phyloP scores from a whole-genome alignment of 2,113 vertebrate genomes.

The Zingel zingel region DNA sequence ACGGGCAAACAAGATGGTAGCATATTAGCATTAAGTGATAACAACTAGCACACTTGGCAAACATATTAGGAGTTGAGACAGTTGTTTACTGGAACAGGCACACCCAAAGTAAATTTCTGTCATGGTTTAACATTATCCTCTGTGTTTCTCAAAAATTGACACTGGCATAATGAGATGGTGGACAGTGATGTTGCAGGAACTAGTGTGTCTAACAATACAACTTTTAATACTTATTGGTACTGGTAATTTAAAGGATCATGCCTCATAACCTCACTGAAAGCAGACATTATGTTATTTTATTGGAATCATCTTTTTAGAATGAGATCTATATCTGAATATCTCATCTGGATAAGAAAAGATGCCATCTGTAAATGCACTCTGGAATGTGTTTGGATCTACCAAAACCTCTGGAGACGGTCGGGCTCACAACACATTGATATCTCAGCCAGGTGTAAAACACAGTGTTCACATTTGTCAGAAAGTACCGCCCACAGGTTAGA shows the following conservation, averaged over 20 bases:
- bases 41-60: background rate
- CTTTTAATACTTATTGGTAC: background rate
- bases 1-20: background rate
- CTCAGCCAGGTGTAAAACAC: conserved; percentile 29
- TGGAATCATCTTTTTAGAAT: background rate
- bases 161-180: too few relatives aligned
- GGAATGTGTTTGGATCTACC: conserved; percentile 16
- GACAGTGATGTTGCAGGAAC: background rate
- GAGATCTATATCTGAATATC: background rate
- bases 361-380: background rate
- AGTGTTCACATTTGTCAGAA: conserved; percentile 35
- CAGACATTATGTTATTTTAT: background rate
- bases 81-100: background rate
- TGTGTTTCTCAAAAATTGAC: background rate
- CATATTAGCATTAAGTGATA: background rate
- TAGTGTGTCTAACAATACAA: background rate
- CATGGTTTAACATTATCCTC: background rate
- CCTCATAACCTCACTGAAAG: background rate
- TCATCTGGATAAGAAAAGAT: background rate
- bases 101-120: background rate
- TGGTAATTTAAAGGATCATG: background rate
- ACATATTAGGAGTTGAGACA: background rate
- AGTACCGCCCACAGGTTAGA: conserved; percentile 18
- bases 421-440: conserved; percentile 2
- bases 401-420: background rate